A percentile compares a stretch with the other conserved stretches of the same genome.
Evolutionary conservation across 2,888 invertebrate genomes (phyloP).

Genomic region (Gastracanthus pulcherrimus): DNA sequence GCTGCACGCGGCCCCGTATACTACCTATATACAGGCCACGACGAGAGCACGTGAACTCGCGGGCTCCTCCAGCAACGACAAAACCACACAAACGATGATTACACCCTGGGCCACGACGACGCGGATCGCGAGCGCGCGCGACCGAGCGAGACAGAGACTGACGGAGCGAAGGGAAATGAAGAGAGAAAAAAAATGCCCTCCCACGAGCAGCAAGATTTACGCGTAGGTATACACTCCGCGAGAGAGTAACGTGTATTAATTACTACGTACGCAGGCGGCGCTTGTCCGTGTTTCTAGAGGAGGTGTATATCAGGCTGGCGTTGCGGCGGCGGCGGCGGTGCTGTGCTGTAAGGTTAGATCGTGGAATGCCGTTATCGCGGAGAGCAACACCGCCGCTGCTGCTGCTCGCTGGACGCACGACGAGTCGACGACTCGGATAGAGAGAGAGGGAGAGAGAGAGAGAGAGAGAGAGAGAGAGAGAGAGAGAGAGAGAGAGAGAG

Average conservation of each 20-base stretch:
- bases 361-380: not conserved
- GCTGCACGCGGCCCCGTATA: constrained; percentile 44
- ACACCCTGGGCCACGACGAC: not conserved
- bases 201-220: too few species aligned
- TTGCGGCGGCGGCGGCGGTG: too few species aligned
- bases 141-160: not conserved
- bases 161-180: not conserved
- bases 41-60: not conserved
- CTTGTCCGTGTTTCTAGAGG: too few species aligned
- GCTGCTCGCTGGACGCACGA: not conserved
- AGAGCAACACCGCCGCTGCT: not conserved
- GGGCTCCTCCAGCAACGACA: not conserved
- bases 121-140: not conserved
- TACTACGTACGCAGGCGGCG: too few species aligned
- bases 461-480: not conserved
- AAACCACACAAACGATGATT: too few species aligned
- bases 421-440: too few species aligned
- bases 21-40: too few species aligned
- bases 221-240: too few species aligned
- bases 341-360: constrained; percentile 4
- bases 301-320: too few species aligned
- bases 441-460: not conserved
- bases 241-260: too few species aligned
- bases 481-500: not conserved
- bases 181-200: not conserved